Conservation (phyloP, 2,888 invertebrate genomes). For the Drosophila atripex region DNA sequence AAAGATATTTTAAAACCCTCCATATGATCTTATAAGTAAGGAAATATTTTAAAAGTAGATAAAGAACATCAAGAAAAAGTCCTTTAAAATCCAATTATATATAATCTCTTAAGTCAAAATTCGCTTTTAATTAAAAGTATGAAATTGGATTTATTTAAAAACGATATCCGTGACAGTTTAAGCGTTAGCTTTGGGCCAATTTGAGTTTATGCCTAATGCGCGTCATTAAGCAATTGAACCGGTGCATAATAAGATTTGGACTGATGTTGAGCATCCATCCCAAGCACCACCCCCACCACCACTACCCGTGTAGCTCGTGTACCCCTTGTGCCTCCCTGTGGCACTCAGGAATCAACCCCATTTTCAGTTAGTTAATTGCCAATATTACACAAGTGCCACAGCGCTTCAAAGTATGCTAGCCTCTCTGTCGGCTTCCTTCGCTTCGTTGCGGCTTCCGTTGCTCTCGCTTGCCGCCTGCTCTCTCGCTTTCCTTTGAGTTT, state of each 20-base stretch:
- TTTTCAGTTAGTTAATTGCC: constrained; percentile 75
- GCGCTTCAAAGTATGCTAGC: constrained; percentile 60
- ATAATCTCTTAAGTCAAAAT: neutral
- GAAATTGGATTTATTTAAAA: neutral
- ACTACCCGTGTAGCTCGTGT: neutral
- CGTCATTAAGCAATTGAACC: constrained; percentile 33
- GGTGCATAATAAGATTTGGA: constrained; percentile 33
- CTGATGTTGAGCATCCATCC: constrained; percentile 36
- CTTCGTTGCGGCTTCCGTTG: constrained; percentile 15
- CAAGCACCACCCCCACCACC: neutral
- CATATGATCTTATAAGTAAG: too few relatives aligned
- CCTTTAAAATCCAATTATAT: neutral
- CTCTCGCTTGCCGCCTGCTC: neutral
- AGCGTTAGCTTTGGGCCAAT: neutral
- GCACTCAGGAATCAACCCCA: constrained; percentile 76
- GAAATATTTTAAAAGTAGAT: too few relatives aligned
- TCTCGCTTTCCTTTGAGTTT: neutral
- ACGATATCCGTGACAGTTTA: neutral
- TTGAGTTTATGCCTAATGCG: constrained; percentile 14
- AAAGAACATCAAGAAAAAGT: neutral
- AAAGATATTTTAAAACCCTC: too few relatives aligned
- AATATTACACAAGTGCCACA: constrained; percentile 76
- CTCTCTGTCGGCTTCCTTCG: constrained; percentile 13
- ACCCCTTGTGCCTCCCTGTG: constrained; percentile 21
- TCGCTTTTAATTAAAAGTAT: neutral